Percentiles rank a stretch among this genome's conserved stretches.
Evolutionary conservation across 2,113 vertebrate genomes (phyloP).

Genomic region (Thunnus maccoyii): DNA sequence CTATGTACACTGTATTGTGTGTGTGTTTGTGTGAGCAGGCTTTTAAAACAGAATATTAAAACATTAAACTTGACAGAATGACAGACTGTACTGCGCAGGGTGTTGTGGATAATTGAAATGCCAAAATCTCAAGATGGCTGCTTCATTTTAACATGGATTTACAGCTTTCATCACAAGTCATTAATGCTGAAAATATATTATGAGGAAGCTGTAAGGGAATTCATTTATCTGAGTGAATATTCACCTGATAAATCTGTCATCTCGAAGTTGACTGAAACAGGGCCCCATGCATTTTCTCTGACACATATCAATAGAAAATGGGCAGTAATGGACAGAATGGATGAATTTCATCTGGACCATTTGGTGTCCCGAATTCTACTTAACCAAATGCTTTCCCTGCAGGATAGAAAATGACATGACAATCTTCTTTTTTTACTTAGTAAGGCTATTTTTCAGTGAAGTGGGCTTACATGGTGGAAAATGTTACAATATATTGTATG

Average conservation of each 20-base stretch:
- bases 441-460: background rate
- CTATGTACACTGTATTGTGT: background rate
- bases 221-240: conserved; percentile 48
- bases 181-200: conserved; percentile 66
- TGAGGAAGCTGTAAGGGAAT: conserved; percentile 28
- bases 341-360: background rate
- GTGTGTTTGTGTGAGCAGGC: conserved; percentile 18
- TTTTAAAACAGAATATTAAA: conserved; percentile 74
- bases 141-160: conserved; percentile 64
- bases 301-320: background rate
- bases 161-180: conserved; percentile 64
- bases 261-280: conserved; percentile 9
- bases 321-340: background rate
- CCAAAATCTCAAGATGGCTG: conserved; percentile 71
- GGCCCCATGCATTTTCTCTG: conserved; percentile 16
- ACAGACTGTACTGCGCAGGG: conserved; percentile 50
- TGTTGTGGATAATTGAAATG: conserved; percentile 76
- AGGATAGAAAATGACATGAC: background rate
- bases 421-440: background rate
- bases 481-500: background rate
- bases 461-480: background rate
- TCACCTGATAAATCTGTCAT: conserved; percentile 31
- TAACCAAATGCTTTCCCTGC: background rate
- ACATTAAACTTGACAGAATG: conserved; percentile 72
- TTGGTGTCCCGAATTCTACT: background rate